These are phyloP conservation scores for Mimumesa dahlbomi DNA, from an alignment of 2,888 invertebrate species.

Conservation along the genomic window DNA sequence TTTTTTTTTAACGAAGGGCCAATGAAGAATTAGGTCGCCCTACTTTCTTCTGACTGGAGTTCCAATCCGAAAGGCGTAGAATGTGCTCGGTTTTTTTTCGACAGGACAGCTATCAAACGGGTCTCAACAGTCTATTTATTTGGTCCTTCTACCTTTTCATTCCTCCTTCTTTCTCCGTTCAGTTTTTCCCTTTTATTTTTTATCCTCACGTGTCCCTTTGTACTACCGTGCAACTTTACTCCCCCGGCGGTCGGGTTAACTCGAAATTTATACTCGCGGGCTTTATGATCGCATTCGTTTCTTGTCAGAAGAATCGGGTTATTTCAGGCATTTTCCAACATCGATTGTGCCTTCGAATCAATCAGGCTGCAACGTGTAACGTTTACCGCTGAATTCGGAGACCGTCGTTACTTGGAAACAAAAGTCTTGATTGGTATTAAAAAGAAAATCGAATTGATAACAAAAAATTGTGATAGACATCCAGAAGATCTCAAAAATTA, in stretches of 20 bases:
- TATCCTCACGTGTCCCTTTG: conserved; percentile 42
- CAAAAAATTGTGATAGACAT: too few relatives aligned
- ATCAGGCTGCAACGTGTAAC: too few relatives aligned
- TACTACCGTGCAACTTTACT: conserved; percentile 44
- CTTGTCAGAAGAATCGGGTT: background rate
- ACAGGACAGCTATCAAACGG: conserved; percentile 5
- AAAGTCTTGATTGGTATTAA: too few relatives aligned
- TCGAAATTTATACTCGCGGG: conserved; percentile 47
- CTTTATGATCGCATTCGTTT: conserved; percentile 32
- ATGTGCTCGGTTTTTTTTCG: background rate
- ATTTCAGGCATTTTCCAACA: too few relatives aligned
- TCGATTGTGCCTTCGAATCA: too few relatives aligned
- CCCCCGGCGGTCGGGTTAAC: conserved; percentile 49
- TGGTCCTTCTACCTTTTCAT: conserved; percentile 22
- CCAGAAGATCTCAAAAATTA: too few relatives aligned
- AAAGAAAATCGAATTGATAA: too few relatives aligned
- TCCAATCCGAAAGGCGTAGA: background rate
- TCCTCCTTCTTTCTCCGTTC: conserved; percentile 6
- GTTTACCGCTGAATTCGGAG: too few relatives aligned
- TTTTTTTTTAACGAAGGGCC: too few relatives aligned
- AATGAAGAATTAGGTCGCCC: background rate
- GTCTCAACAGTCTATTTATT: conserved; percentile 39
- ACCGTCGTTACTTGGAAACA: too few relatives aligned
- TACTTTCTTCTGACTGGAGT: background rate
- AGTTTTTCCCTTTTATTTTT: conserved; percentile 25